These are phyloP conservation scores for Mimas tiliae DNA, from an alignment of 2,888 invertebrate species.

Conservation along the genomic window DNA sequence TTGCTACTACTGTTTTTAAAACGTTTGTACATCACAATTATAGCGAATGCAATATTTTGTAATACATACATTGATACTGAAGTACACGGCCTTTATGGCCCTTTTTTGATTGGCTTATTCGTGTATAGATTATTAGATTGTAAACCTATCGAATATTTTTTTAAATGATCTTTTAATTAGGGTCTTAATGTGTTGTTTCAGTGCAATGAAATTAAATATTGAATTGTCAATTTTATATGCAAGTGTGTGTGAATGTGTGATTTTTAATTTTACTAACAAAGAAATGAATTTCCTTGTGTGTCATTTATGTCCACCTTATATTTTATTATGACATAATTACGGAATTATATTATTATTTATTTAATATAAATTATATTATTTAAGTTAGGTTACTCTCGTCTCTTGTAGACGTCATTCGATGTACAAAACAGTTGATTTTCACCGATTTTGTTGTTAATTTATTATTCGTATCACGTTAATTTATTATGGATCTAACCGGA, in stretches of 20 bases:
- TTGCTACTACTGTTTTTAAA: neutral
- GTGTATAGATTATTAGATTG: too few relatives aligned
- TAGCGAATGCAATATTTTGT: neutral
- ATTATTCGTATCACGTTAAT: conserved; percentile 28
- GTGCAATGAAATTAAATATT: too few relatives aligned
- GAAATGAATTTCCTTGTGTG: neutral
- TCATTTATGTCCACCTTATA: neutral
- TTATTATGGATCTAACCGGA: conserved; percentile 36
- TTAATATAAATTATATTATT: too few relatives aligned
- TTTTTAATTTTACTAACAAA: neutral
- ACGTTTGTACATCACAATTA: neutral
- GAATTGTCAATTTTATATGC: neutral
- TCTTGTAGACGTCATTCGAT: neutral
- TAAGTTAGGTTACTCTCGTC: neutral
- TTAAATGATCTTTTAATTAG: neutral
- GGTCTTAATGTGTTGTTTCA: too few relatives aligned
- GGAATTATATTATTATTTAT: too few relatives aligned
- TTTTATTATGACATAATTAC: too few relatives aligned
- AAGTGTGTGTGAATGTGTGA: neutral
- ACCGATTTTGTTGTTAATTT: conserved; percentile 22
- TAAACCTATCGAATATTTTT: too few relatives aligned
- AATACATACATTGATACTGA: too few relatives aligned
- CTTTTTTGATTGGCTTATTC: too few relatives aligned
- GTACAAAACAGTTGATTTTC: conserved; percentile 13
- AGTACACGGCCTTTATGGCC: too few relatives aligned